Evolutionary conservation across 2,888 invertebrate genomes (phyloP), one percentile per base, ranked within the genome.

Genomic region (Ischnura elegans): DNA sequence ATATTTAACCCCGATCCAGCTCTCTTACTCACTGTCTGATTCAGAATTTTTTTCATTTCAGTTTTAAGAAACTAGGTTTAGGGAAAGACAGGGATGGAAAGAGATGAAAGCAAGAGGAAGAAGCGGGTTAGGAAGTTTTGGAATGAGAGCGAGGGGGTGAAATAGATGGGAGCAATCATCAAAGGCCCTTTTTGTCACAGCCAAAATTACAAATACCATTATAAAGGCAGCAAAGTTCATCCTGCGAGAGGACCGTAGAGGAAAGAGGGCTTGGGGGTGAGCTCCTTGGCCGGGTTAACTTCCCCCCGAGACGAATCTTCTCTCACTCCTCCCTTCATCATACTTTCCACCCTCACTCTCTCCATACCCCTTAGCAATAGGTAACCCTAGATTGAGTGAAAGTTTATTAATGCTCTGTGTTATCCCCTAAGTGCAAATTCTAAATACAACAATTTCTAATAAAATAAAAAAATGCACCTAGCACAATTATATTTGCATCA

Each of bases 161-260:
- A 29, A 76, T 76, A 25, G 86, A 86, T 45, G 46, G n/a, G 25
- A 46, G 46, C 43, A 86, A 46, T 86, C 86, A 86, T 86, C 86
- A 86, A 86, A 86, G 86, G 46, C 86, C 86, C 86, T 86, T 86
- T 86, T 86, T 86, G 86, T 86, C 86, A 86, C 86, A 46, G 86
- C 86, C 86, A 25, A 86, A 45, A 86, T 86, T 86, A 86, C 86
- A 86, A 86, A 86, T 86, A 86, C 86, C 86, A 86, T 86, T 86
- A 86, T 86, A 86, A 45, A 46, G 86, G 46, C 86, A 45, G 45
- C 43, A 46, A 46, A 86, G 86, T 86, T 86, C 86, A 86, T 86
- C 86, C 86, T 46, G n/a, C 86, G 46, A 51, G 51, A 51, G 19
- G 86, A 86, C n/a, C n/a, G n/a, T n/a, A n/a, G n/a, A n/a, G n/a